A percentile compares a stretch with the other conserved stretches of the same genome.
These are phyloP conservation scores for Rhorus exstirpatorius DNA, from an alignment of 2,888 invertebrate genomes.

Conservation along the genomic window DNA sequence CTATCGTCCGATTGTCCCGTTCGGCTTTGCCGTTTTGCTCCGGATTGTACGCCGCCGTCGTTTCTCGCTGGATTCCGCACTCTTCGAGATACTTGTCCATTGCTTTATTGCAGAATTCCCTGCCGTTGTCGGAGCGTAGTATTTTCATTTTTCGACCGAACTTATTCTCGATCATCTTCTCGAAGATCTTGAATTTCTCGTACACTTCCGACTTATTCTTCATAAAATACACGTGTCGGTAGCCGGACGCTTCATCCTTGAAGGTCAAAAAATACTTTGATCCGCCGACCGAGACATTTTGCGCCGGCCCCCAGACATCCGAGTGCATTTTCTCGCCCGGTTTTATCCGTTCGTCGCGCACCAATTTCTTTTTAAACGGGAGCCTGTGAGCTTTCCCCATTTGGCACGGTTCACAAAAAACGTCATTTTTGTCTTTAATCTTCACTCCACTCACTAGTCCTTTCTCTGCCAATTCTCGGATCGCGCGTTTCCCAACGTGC, in stretches of 20 bases:
- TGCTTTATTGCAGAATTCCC: slow-evolving; percentile 56
- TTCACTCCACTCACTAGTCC: slow-evolving; percentile 68
- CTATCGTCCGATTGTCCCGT: slow-evolving; percentile 67
- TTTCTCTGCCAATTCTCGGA: slow-evolving; percentile 61
- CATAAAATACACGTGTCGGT: slow-evolving; percentile 34
- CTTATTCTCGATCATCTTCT: slow-evolving; percentile 23
- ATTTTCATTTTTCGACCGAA: slow-evolving; percentile 20
- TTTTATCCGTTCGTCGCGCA: too few species aligned
- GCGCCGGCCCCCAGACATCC: too few species aligned
- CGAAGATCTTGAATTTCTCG: slow-evolving; percentile 9
- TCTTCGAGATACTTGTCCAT: slow-evolving; percentile 58
- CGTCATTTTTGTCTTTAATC: slow-evolving; percentile 54
- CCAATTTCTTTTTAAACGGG: slow-evolving; percentile 64
- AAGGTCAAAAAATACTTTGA: too few species aligned
- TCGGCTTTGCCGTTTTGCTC: slow-evolving; percentile 66
- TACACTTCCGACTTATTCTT: slow-evolving; percentile 3
- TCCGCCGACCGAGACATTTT: too few species aligned
- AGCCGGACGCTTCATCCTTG: slow-evolving; percentile 31
- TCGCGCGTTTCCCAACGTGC: too few species aligned
- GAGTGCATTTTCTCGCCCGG: background rate
- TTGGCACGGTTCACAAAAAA: slow-evolving; percentile 65
- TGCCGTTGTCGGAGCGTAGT: slow-evolving; percentile 59
- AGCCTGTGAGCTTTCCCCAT: slow-evolving; percentile 61
- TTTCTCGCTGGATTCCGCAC: slow-evolving; percentile 53
- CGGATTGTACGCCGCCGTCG: slow-evolving; percentile 60